Evolutionary conservation across 2,113 vertebrate species (phyloP), one percentile per base, ranked within the genome.

Genomic region (Scartelaos histophorus): DNA sequence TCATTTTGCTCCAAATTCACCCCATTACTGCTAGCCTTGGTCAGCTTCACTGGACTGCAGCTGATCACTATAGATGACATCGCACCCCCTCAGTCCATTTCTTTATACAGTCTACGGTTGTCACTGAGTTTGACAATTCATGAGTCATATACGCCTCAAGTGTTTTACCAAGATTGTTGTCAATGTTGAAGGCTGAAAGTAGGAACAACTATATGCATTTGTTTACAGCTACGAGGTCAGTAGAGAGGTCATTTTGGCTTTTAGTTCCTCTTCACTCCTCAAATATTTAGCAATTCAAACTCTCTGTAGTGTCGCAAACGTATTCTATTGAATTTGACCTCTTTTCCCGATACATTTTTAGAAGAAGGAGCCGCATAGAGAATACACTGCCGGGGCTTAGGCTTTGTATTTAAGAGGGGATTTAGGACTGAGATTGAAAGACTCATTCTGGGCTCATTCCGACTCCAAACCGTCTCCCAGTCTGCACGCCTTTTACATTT

Each of bases 381-480:
- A 67, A 64, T 24, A 29, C 45, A 45, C 25, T 7, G 35, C 71
- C 45, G 60, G 21, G 38, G 74, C 74, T 71, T 68, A 69, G 78
- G 51, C 74, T 75, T 79, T 54, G 65, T 80, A 43, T 83, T 82
- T 73, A 85, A 80, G 72, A 69, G 16, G 61, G 77, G 77, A 79
- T 79, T 87, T 85, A 61, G 67, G 68, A 46, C 43, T 56, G 73
- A 67, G 65, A 72, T 78, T 56, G 76, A 74, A 66, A 56, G 25
- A 73, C 60, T 66, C 64, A 66, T 46, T 66, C 46, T 46, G 35
- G 64, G 64, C 64, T 81, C 61, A 60, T 7, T 35, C 78, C 60
- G 60, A 66, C 38, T 66, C 15, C 17, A 78, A 72, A 68, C 47
- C 35, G 62, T 70, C 29, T 47, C 56, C 35, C 16, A 7, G 67